A percentile compares a stretch with the other conserved stretches of the same genome.
Evolutionary conservation across 1,140 invertebrate genomes (phyloP).

Genomic region (Drosophila mayri): DNA sequence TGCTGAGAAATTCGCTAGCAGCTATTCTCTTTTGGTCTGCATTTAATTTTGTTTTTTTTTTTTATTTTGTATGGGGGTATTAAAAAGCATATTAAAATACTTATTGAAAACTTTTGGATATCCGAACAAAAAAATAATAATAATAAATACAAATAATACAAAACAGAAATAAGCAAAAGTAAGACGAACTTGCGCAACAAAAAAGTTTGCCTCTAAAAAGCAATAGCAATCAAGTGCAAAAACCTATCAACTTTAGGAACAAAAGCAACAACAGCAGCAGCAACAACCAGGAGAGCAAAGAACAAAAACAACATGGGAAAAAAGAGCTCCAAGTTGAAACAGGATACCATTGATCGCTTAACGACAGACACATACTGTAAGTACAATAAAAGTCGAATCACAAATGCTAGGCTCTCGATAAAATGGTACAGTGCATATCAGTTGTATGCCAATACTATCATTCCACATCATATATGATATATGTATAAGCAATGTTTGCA

Average conservation of each 20-base stretch:
- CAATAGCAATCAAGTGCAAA: conserved; percentile 70
- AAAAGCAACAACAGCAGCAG: neutral
- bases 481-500: neutral
- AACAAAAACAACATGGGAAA: conserved; percentile 89
- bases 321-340: conserved; percentile 96
- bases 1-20: conserved; percentile 22
- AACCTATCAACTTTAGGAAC: conserved; percentile 24
- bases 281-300: conserved; percentile 6
- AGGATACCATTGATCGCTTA: conserved; percentile 95
- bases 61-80: conserved; percentile 20
- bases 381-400: conserved; percentile 84
- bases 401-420: neutral
- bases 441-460: neutral
- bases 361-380: conserved; percentile 96
- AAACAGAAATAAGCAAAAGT: conserved; percentile 23
- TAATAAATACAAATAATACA: conserved; percentile 8
- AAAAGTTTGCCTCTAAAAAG: conserved; percentile 70
- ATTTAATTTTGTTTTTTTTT: conserved; percentile 22
- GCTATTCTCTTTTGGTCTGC: conserved; percentile 4
- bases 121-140: conserved; percentile 22
- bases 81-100: conserved; percentile 80
- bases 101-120: conserved; percentile 66
- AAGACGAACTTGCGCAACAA: conserved; percentile 45
- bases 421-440: conserved; percentile 18
- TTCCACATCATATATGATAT: neutral